Evolutionary conservation across 1,140 invertebrate genomes (phyloP).

Genomic region (Drosophila subobscura): DNA sequence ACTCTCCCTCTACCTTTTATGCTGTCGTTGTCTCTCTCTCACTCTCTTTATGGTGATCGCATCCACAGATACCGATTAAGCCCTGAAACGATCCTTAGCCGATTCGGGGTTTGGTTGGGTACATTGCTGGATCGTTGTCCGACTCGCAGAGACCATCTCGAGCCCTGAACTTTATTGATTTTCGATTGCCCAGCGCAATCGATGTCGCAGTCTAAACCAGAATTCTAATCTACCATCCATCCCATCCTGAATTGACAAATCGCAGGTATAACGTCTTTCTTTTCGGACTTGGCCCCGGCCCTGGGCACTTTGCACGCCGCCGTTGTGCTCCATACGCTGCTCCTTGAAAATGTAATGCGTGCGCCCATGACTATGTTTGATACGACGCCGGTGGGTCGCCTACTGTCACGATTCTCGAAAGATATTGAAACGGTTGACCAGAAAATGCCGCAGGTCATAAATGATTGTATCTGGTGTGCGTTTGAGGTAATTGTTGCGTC

Average conservation of each 20-base stretch:
- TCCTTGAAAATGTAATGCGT: constrained; percentile 90
- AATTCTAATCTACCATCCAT: constrained; percentile 35
- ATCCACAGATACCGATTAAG: constrained; percentile 2
- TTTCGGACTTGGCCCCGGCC: constrained; percentile 88
- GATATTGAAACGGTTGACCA: constrained; percentile 90
- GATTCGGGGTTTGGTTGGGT: constrained; percentile 12
- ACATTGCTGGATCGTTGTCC: constrained; percentile 5
- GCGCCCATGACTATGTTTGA: constrained; percentile 93
- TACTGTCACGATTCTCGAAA: constrained; percentile 94
- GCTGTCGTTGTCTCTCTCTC: constrained; percentile 39
- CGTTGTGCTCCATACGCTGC: constrained; percentile 88
- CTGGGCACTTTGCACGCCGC: constrained; percentile 90
- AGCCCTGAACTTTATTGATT: constrained; percentile 12
- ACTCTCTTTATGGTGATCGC: constrained; percentile 3
- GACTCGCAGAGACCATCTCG: constrained; percentile 29
- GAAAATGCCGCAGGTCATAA: constrained; percentile 88
- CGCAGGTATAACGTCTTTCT: constrained; percentile 86
- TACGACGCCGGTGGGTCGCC: constrained; percentile 93
- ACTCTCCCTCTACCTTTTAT: constrained; percentile 7
- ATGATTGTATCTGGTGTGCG: constrained; percentile 90
- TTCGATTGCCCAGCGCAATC: not conserved
- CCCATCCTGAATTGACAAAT: constrained; percentile 44
- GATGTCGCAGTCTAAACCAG: not conserved
- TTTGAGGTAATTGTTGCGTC: constrained; percentile 88
- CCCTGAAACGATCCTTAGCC: not conserved